These are phyloP conservation scores for Mythimna pallens DNA, from an alignment of 2,888 invertebrate species.

Conservation along the genomic window DNA sequence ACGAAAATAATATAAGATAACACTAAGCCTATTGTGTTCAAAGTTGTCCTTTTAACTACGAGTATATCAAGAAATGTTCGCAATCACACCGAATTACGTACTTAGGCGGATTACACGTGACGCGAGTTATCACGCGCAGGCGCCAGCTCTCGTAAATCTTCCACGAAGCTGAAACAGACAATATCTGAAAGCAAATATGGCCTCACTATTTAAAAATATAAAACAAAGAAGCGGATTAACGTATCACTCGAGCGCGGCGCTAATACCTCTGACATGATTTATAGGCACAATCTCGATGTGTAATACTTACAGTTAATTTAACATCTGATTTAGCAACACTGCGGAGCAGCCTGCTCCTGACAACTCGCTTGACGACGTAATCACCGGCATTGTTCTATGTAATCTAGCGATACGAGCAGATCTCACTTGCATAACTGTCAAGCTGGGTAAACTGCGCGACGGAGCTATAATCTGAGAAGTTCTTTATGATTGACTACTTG, in stretches of 20 bases:
- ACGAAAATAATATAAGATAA: slow-evolving; percentile 85
- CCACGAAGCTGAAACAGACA: slow-evolving; percentile 83
- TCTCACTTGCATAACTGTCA: slow-evolving; percentile 88
- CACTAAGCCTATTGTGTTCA: slow-evolving; percentile 85
- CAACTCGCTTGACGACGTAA: slow-evolving; percentile 87
- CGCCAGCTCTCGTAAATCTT: slow-evolving; percentile 89
- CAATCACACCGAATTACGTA: slow-evolving; percentile 89
- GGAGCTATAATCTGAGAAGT: slow-evolving; percentile 86
- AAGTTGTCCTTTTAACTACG: slow-evolving; percentile 81
- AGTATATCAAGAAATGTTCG: slow-evolving; percentile 83
- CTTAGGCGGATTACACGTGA: slow-evolving; percentile 88
- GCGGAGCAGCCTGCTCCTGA: slow-evolving; percentile 75
- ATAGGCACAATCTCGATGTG: slow-evolving; percentile 83
- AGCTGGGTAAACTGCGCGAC: slow-evolving; percentile 83
- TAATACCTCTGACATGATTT: slow-evolving; percentile 89
- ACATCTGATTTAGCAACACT: slow-evolving; percentile 88
- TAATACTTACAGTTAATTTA: slow-evolving; percentile 83
- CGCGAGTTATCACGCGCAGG: slow-evolving; percentile 86
- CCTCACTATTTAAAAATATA: slow-evolving; percentile 90
- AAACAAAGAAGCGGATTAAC: slow-evolving; percentile 89
- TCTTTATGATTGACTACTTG: slow-evolving; percentile 85
- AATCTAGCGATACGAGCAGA: slow-evolving; percentile 87
- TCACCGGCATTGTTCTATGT: slow-evolving; percentile 88
- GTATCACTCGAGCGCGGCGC: slow-evolving; percentile 84
- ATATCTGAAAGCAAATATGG: slow-evolving; percentile 90